A percentile compares a stretch with the other conserved stretches of the same genome.
phyloP scores from a whole-genome alignment of 2,797 vertebrate genomes.

The Huso huso region DNA sequence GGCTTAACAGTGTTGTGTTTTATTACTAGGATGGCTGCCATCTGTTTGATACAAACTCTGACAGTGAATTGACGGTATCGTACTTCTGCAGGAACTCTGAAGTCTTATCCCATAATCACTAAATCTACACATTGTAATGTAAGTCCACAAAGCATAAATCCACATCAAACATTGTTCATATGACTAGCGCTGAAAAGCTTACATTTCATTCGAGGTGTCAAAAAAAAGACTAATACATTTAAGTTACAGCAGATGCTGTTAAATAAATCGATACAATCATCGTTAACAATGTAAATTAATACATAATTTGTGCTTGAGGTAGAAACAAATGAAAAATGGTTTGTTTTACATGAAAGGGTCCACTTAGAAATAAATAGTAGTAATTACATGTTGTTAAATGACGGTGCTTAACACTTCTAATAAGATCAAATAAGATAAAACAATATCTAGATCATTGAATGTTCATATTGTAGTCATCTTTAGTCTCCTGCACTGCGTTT shows the following conservation, averaged over 20 bases:
- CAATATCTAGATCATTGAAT: no score
- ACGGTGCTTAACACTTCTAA: no score
- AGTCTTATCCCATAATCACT: conserved; percentile 84
- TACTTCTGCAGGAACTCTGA: conserved; percentile 75
- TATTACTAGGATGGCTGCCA: conserved; percentile 74
- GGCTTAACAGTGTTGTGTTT: conserved; percentile 82
- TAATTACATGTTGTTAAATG: no score
- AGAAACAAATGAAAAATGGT: no score
- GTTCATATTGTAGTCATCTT: no score
- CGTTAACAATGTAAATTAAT: no score
- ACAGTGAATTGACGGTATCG: conserved; percentile 61
- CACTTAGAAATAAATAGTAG: no score
- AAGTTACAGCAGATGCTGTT: background rate
- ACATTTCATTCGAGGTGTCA: conserved; percentile 9
- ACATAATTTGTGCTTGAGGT: no score
- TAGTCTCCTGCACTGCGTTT: no score
- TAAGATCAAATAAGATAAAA: no score
- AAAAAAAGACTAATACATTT: background rate
- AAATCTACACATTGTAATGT: conserved; percentile 96
- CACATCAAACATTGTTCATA: conserved; percentile 77
- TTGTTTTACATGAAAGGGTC: no score
- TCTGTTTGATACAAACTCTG: conserved; percentile 69
- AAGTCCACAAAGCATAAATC: conserved; percentile 81
- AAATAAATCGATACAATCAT: background rate
- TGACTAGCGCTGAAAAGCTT: conserved; percentile 66